These are phyloP conservation scores for Peromyscus maniculatus DNA, from an alignment of 2,113 vertebrate genomes.

Conservation along the genomic window DNA sequence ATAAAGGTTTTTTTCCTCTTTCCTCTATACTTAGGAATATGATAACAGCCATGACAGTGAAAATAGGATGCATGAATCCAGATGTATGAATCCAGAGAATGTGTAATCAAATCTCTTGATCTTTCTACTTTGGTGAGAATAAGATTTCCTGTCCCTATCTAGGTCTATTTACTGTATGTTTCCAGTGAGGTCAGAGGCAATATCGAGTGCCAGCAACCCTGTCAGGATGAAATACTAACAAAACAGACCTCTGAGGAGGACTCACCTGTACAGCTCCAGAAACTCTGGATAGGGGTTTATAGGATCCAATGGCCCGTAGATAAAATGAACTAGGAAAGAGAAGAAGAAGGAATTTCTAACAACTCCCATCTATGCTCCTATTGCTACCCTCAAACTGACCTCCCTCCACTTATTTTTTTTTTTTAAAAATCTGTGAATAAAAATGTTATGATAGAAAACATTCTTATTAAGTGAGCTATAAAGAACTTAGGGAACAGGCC, in stretches of 20 bases:
- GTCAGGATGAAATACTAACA: not conserved
- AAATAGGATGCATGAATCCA: slow-evolving; percentile 30
- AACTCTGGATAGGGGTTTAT: slow-evolving; percentile 96
- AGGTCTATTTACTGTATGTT: not conserved
- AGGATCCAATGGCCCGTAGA: slow-evolving; percentile 96
- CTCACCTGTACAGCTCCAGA: slow-evolving; percentile 95
- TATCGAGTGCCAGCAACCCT: not conserved
- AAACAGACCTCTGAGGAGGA: slow-evolving; percentile 55
- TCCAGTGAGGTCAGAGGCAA: not conserved
- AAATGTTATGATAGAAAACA: not conserved
- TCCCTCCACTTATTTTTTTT: not conserved
- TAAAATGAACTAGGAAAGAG: slow-evolving; percentile 93
- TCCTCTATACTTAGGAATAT: not conserved
- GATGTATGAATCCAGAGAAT: slow-evolving; percentile 10
- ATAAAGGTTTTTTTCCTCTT: not conserved
- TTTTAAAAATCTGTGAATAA: not conserved
- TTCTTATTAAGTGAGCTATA: not conserved
- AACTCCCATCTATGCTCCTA: not conserved
- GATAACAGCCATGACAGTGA: not conserved
- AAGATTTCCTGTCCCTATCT: not conserved
- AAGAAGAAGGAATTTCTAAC: slow-evolving; percentile 39
- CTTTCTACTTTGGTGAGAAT: slow-evolving; percentile 16
- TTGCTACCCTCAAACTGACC: not conserved
- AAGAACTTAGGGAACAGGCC: not conserved
- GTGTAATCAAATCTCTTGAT: not conserved